Base-by-base conservation (phyloP, 2,888 invertebrate genomes). In the Aphidoletes aphidimyza region DNA sequence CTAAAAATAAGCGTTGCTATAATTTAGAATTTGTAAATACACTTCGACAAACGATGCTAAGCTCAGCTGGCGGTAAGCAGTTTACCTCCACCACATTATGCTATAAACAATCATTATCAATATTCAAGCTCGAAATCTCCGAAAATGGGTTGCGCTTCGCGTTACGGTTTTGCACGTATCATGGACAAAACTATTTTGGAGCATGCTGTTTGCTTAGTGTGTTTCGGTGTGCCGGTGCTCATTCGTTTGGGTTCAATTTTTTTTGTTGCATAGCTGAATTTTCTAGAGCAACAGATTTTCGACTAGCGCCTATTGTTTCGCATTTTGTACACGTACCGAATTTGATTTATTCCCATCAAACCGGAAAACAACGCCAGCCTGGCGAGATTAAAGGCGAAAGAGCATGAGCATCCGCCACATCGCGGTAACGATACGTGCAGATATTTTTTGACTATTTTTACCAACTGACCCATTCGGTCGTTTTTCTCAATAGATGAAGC, bases 341-440 rank as follows among this genome's bases (percentile, higher is more conserved):
- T 69, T 69, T 69, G 69, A 69, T 69, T 69, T 69, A 69, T 69
- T 30, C 30, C 30, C 30, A 30, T 34, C 14, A 69, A 69, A 2
- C 30, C 69, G 19, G 34, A 69, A 69, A 69, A 69, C 69, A 69
- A 69, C 8, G 30, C 69, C 69, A n/a, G 69, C 30, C 26, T 30
- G 19, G 3, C 2, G 69, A 30, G 69, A 69, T 69, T 69, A 69
- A 30, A 69, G 34, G 34, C 17, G 34, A 69, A 54, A 69, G n/a
- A 69, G 34, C 69, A 69, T 69, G 69, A 69, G 14, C 69, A 69
- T 69, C 69, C 69, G 69, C 1, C 14, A 14, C 14, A 30, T 42
- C 34, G 34, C 30, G 69, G n/a, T n/a, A n/a, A n/a, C 30, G 69
- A 69, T 69, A 69, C 69, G 69, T 69, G 69, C 69, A 69, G 30